Conservation (phyloP, 2,113 vertebrate genomes). For the Myxocyprinus asiaticus region DNA sequence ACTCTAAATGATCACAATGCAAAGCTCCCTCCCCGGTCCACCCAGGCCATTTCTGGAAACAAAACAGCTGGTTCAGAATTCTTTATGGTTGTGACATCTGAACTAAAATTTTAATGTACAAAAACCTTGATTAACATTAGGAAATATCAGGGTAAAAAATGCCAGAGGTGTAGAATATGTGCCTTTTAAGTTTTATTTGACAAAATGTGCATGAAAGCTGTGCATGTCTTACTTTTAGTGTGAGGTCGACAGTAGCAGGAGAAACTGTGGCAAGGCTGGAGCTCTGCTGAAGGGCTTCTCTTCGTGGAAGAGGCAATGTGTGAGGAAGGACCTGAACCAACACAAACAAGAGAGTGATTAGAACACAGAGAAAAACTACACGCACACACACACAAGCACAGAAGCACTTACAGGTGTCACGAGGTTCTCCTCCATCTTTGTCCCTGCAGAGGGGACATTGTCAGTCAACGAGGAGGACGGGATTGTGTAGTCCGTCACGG, state of each 20-base stretch:
- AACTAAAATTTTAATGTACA: no score
- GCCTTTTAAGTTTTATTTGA: no score
- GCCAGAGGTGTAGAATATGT: no score
- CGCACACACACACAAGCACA: not conserved
- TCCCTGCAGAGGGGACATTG: slow-evolving; percentile 85
- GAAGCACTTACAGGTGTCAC: slow-evolving; percentile 61
- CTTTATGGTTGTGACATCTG: no score
- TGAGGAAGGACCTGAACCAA: slow-evolving; percentile 90
- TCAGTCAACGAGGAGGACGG: slow-evolving; percentile 92
- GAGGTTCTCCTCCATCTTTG: slow-evolving; percentile 94
- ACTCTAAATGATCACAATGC: no score
- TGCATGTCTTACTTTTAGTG: slow-evolving; percentile 84
- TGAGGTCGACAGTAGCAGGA: slow-evolving; percentile 95
- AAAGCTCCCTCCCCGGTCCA: no score
- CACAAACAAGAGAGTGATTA: not conserved
- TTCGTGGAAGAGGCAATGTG: slow-evolving; percentile 89
- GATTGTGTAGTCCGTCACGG: slow-evolving; percentile 95
- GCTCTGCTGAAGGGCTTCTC: slow-evolving; percentile 93
- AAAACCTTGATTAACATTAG: no score
- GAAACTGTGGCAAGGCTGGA: slow-evolving; percentile 94
- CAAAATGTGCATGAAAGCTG: not conserved
- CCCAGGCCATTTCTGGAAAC: no score
- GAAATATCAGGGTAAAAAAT: no score
- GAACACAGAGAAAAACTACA: not conserved
- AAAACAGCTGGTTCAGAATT: no score